Conservation (phyloP, 2,113 vertebrate genomes). For the Jacana jacana region DNA sequence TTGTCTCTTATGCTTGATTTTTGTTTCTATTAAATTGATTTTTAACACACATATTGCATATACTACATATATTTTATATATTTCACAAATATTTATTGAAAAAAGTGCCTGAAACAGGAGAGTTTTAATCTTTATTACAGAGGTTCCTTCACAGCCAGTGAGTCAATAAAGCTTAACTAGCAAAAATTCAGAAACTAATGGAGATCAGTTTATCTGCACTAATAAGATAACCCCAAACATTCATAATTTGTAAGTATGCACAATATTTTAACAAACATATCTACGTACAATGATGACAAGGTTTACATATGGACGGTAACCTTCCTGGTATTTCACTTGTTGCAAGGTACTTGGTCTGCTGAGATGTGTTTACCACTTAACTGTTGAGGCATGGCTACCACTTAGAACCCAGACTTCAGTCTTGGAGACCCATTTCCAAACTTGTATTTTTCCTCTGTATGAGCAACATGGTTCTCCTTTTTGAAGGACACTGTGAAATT, state of each 20-base stretch:
- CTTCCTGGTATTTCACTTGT: background rate
- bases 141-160: background rate
- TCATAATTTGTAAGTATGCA: background rate
- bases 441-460: background rate
- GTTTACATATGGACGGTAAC: background rate
- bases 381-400: background rate
- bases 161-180: background rate
- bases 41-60: background rate
- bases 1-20: background rate
- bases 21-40: background rate
- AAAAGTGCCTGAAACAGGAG: background rate
- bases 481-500: background rate
- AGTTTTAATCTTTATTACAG: background rate
- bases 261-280: background rate
- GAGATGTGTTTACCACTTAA: background rate
- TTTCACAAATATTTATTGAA: background rate
- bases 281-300: background rate
- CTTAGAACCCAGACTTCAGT: background rate
- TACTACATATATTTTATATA: background rate
- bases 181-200: background rate
- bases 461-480: background rate
- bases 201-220: background rate
- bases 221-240: background rate
- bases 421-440: rapidly evolving
- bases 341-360: background rate